Evolutionary conservation across 2,797 vertebrate species (phyloP).

Genomic region (Apogon hyalosoma): DNA sequence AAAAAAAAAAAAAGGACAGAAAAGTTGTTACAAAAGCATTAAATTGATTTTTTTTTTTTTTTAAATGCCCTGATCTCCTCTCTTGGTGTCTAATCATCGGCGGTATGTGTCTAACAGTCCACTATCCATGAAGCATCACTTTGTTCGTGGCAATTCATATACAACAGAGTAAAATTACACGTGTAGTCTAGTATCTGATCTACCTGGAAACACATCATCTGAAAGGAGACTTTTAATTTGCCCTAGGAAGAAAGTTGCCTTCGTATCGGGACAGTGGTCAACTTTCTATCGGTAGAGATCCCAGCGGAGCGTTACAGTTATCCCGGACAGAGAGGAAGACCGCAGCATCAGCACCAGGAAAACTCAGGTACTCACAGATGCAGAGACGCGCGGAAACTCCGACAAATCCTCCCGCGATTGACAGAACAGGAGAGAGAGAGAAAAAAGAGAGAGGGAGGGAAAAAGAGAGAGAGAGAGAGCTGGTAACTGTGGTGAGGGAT

Average conservation of each 20-base stretch:
- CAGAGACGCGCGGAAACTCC: slow-evolving; percentile 59
- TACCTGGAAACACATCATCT: not conserved
- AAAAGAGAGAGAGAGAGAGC: slow-evolving; percentile 8
- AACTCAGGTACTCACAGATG: slow-evolving; percentile 80
- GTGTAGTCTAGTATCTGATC: not conserved
- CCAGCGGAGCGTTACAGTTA: slow-evolving; percentile 39
- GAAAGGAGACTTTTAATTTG: slow-evolving; percentile 2
- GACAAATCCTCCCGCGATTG: slow-evolving; percentile 62
- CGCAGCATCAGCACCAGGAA: slow-evolving; percentile 13
- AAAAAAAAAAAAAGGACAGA: not conserved
- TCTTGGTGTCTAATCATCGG: slow-evolving; percentile 11
- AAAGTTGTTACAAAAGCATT: not conserved
- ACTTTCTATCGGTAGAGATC: slow-evolving; percentile 62
- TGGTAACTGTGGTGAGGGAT: slow-evolving; percentile 45
- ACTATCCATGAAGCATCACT: slow-evolving; percentile 17
- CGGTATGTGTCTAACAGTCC: slow-evolving; percentile 6
- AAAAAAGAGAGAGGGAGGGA: not conserved
- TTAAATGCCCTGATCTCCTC: not conserved
- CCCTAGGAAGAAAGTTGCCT: slow-evolving; percentile 46
- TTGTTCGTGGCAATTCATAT: slow-evolving; percentile 1
- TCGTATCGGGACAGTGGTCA: slow-evolving; percentile 22
- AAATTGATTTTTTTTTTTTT: too few relatives aligned
- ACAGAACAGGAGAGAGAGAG: slow-evolving; percentile 19
- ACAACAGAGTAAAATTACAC: slow-evolving; percentile 4
- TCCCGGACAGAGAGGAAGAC: slow-evolving; percentile 19